Evolutionary conservation across 1,140 invertebrate species (phyloP).

Genomic region (Micrasema minimum): DNA sequence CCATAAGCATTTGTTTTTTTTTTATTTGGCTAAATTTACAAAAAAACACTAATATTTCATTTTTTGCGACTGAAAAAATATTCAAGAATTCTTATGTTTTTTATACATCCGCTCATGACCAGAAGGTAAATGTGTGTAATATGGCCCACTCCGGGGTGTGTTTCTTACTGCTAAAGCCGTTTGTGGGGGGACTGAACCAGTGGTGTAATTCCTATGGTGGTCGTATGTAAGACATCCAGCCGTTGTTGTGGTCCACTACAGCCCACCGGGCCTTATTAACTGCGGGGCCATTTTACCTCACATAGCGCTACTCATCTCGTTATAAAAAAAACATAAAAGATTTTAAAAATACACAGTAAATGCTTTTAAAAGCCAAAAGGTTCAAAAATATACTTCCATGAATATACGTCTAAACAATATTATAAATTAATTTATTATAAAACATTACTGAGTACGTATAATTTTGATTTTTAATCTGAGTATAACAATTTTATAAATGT

Average conservation of each 20-base stretch:
- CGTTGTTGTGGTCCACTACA: slow-evolving; percentile 73
- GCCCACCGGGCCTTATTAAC: slow-evolving; percentile 53
- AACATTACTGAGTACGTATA: too few species aligned
- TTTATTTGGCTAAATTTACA: too few species aligned
- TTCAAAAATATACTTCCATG: too few species aligned
- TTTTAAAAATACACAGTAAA: neutral
- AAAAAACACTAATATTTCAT: too few species aligned
- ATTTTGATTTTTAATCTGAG: too few species aligned
- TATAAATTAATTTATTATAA: too few species aligned
- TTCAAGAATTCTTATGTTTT: slow-evolving; percentile 1
- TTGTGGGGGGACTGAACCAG: slow-evolving; percentile 9
- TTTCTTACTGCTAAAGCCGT: slow-evolving; percentile 51
- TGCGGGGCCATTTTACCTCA: slow-evolving; percentile 39
- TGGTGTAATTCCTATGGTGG: slow-evolving; percentile 49
- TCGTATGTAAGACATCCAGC: slow-evolving; percentile 72
- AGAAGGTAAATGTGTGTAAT: too few species aligned
- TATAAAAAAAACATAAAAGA: slow-evolving; percentile 6
- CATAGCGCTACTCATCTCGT: slow-evolving; percentile 35
- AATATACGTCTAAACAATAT: too few species aligned
- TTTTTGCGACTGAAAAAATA: too few species aligned
- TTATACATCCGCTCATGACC: neutral
- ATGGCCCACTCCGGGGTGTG: neutral
- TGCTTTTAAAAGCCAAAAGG: too few species aligned
- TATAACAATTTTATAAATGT: too few species aligned
- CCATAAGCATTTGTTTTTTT: too few species aligned